Base-by-base conservation (phyloP, 1,140 invertebrate species). In the Listronotus oregonensis region DNA sequence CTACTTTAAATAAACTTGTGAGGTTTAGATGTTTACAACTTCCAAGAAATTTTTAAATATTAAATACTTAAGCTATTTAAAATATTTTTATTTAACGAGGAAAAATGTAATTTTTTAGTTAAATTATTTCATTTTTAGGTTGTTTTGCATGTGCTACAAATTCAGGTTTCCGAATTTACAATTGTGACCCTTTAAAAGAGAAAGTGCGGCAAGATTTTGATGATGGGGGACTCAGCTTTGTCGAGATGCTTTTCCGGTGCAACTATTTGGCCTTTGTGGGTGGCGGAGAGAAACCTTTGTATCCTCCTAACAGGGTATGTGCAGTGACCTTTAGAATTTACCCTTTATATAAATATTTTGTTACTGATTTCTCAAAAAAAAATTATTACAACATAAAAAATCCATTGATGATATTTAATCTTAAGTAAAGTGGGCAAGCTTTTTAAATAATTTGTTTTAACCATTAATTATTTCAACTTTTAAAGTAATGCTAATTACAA, bases 61-160 rank as follows among this genome's bases (percentile, higher is more conserved):
- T 21, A 49, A 60, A 60, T 49, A 47, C 9, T 47, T 54, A 15
- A 4, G 6, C 12, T 3, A 10, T 11, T 14, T 54, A 34, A 14
- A 54, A 54, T 21, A 34, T 14, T 34, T 39, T 3, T 54, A 21
- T 47, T 47, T 47, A 2, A 47, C 15, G n/a, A 12, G 17, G 12
- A 47, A 47, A 47, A 47, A 15, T 47, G 44, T 1, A 2, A 47
- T 17, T 6, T 40, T 37, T 12, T 9, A 34, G 11, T 43, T 34
- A 10, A 11, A 31, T 42, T 44, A 14, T 51, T 37, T 58, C 31
- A 42, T 52, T 82, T 85, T 64, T 79, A 97, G 96, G 95, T 79
- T 98, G 95, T 84, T 99, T 99, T 84, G 95, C 93, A 49, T 98
- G 95, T 85, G 96, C 95, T 43, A 97, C 95, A 82, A 94, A 96